Evolutionary conservation across 2,888 invertebrate genomes (phyloP), one percentile per base, ranked within the genome.

Genomic region (Hypomecis atomaria): DNA sequence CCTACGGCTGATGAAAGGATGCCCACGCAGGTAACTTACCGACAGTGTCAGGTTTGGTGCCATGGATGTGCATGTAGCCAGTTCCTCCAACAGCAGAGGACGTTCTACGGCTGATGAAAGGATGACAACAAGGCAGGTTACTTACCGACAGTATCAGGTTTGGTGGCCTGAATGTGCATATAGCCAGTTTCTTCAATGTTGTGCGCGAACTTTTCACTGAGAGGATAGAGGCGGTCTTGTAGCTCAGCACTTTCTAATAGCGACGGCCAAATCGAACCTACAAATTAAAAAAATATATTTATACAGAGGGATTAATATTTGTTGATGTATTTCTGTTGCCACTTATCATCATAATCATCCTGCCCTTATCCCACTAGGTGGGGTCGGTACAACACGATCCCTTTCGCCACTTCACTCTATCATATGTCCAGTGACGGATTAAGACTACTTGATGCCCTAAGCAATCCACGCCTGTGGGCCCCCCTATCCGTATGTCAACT

Each of bases 121-220:
- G 23, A 23, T 23, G 23, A 23, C 23, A 23, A 23, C 23, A n/a
- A n/a, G n/a, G n/a, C n/a, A 42, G 9, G 49, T 7, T 8, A 78
- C 88, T 81, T 79, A 95, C 96, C 96, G 53, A 95, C 80, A 37
- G 96, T 96, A 74, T 96, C 96, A 0, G 96, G 96, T 77, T 95
- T 96, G 0, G 96, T 96, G 2, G 95, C 94, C 74, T 96, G 96
- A 34, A 96, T 77, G 60, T 88, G 84, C 62, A 83, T 65, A 69
- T 88, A 83, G 23, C 89, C 92, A 0, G 81, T 69, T 62, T 89
- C 90, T 62, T 91, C 85, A 0, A 93, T 0, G 0, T 85, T 0
- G 0, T 67, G 71, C 6, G 67, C 38, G 0, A 84, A 38, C 13
- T 85, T 81, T 0, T 87, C 73, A 0, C 73, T 65, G 0, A 93